Evolutionary conservation across 1,140 invertebrate genomes (phyloP).

Genomic region (Drosophila pseudoananassae): DNA sequence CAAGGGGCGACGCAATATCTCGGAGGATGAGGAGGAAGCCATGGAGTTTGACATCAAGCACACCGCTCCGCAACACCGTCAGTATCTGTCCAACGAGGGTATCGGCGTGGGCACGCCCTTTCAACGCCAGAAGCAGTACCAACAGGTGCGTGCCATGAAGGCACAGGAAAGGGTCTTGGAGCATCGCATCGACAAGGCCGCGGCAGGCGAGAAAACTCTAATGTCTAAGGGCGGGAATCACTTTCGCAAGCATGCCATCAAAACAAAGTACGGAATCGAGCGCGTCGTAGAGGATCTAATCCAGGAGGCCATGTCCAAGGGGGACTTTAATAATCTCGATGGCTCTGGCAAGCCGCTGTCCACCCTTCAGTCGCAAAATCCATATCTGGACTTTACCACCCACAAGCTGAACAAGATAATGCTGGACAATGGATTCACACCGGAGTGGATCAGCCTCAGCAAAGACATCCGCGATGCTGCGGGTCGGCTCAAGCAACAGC

Average conservation of each 20-base stretch:
- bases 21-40: slow-evolving; percentile 83
- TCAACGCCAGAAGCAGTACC: slow-evolving; percentile 91
- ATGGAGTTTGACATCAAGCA: slow-evolving; percentile 88
- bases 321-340: slow-evolving; percentile 93
- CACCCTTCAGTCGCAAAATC: slow-evolving; percentile 88
- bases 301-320: slow-evolving; percentile 94
- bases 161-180: slow-evolving; percentile 91
- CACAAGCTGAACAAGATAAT: slow-evolving; percentile 95
- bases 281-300: slow-evolving; percentile 95
- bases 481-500: slow-evolving; percentile 85
- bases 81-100: slow-evolving; percentile 92
- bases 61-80: slow-evolving; percentile 94
- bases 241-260: slow-evolving; percentile 88
- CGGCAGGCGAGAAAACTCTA: slow-evolving; percentile 88
- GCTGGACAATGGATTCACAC: slow-evolving; percentile 94
- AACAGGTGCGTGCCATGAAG: slow-evolving; percentile 88
- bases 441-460: slow-evolving; percentile 93
- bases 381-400: slow-evolving; percentile 94
- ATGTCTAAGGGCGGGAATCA: slow-evolving; percentile 88
- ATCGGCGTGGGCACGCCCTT: slow-evolving; percentile 90
- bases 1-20: slow-evolving; percentile 84
- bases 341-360: slow-evolving; percentile 92
- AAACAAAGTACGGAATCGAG: slow-evolving; percentile 93
- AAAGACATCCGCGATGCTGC: slow-evolving; percentile 91
- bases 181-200: slow-evolving; percentile 89